Evolutionary conservation across 2,113 vertebrate genomes (phyloP).

Genomic region (Regulus satrapa): DNA sequence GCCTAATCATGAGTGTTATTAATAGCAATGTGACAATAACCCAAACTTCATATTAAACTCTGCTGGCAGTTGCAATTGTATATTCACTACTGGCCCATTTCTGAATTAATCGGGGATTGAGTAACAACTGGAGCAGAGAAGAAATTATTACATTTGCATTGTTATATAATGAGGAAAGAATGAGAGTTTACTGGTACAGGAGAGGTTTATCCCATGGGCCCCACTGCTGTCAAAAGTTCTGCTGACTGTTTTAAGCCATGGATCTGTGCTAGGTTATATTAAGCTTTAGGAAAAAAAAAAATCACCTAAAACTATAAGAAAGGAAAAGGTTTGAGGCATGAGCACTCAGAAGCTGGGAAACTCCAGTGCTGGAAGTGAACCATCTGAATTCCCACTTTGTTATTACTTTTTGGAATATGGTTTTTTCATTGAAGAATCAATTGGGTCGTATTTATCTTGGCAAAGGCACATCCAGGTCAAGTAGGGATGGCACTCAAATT

Average conservation of each 20-base stretch:
- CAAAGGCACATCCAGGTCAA: background rate
- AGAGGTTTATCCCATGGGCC: background rate
- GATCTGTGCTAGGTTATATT: background rate
- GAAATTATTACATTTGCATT: constrained; percentile 43
- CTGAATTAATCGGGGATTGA: constrained; percentile 43
- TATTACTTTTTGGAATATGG: background rate
- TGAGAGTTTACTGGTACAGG: background rate
- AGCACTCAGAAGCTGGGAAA: background rate
- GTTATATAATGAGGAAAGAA: background rate
- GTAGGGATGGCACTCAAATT: background rate
- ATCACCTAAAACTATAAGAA: background rate
- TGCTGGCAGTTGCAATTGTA: background rate
- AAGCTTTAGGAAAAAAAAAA: background rate
- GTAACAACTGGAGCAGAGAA: constrained; percentile 44
- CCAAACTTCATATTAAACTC: constrained; percentile 22
- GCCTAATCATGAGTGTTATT: constrained; percentile 1
- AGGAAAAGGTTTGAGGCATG: background rate
- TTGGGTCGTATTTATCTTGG: background rate
- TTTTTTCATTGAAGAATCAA: background rate
- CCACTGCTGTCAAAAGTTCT: background rate
- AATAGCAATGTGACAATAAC: constrained; percentile 31
- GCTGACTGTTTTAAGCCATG: background rate
- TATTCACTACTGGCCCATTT: constrained; percentile 38
- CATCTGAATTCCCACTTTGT: background rate
- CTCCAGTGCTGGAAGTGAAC: background rate